Evolutionary conservation across 2,888 invertebrate genomes (phyloP).

Genomic region (Caenorhabditis angaria): DNA sequence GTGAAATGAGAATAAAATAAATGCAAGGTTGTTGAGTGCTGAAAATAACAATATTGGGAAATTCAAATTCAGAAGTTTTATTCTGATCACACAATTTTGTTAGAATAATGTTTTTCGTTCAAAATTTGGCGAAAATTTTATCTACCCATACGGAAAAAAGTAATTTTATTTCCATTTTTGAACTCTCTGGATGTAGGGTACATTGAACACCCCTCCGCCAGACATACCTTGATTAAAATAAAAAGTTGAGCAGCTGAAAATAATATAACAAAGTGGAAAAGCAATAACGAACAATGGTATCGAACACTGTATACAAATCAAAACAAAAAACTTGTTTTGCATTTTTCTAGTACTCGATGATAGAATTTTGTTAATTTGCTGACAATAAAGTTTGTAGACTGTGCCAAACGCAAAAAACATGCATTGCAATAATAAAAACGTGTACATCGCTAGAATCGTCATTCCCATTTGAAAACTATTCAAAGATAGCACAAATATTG

Average conservation of each 20-base stretch:
- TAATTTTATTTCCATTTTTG: no score
- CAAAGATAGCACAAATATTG: no score
- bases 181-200: background rate
- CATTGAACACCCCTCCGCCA: background rate
- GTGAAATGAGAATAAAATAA: background rate
- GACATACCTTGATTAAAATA: background rate
- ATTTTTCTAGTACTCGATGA: background rate
- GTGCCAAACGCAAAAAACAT: background rate
- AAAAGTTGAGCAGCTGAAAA: background rate
- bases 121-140: no score
- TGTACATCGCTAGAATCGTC: no score
- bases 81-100: no score
- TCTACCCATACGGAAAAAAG: no score
- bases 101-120: no score
- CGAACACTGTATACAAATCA: background rate
- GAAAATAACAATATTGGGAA: no score
- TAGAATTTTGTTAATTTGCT: background rate
- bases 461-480: no score
- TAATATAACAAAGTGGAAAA: background rate
- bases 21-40: background rate
- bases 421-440: no score
- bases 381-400: background rate
- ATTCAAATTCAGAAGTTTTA: no score
- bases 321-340: background rate
- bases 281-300: background rate